Evolutionary conservation across 2,888 invertebrate species (phyloP), one percentile per base, ranked within the genome.

Genomic region (Caenorhabditis plicata): DNA sequence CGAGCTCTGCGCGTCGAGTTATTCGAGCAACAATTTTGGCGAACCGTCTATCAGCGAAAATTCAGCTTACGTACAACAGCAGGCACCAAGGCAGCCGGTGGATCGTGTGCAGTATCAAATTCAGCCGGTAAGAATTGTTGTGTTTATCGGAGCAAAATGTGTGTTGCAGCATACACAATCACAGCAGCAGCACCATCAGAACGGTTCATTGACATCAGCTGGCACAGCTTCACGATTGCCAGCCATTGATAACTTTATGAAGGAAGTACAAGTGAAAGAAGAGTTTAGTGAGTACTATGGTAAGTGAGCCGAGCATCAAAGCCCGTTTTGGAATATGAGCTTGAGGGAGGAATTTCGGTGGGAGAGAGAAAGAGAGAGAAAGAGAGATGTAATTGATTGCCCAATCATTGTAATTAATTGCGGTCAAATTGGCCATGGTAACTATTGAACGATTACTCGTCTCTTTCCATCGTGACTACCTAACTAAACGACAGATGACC

Each of bases 231-330:
- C 33, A 9, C 45, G 23, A 17, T 27, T 60, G 22, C 61, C 61
- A 31, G 54, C 43, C 15, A 55, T 61, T 38, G 27, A 50, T 7
- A 47, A 54, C 36, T 55, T 61, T 35, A 61, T 61, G 61, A 61
- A 61, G 61, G 61, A 61, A 39, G 46, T 49, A 35, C 50, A 55
- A 48, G 23, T 55, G 20, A 49, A 49, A 38, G 51, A 45, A 2
- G 53, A 62, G 45, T 52, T 47, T 19, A 36, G 29, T 29, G 43
- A 49, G 13, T 62, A 52, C 38, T 62, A 61, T 47, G 29, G 60
- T 61, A 46, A 61, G 60, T 43, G 41, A 15, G n/a, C n/a, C n/a
- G n/a, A n/a, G 38, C 51, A 25, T 35, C 35, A 38, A 42, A 27
- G 31, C 44, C 43, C 25, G 22, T 15, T 19, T 45, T n/a, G 31